Evolutionary conservation across 1,140 invertebrate species (phyloP), one percentile per base, ranked within the genome.

Genomic region (Bombus difficillimus): DNA sequence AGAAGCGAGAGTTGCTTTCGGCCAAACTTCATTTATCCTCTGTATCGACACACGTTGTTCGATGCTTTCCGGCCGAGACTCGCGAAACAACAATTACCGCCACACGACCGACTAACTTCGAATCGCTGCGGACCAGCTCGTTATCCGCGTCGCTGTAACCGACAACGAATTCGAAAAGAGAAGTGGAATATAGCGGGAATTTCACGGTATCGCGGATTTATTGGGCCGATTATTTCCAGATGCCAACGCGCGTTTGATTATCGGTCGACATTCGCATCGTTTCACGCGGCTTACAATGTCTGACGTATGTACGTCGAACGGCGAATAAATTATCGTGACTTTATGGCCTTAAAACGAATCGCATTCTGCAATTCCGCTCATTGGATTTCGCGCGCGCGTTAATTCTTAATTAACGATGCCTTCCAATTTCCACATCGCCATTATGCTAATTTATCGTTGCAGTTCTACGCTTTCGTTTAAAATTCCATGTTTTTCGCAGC

Each of bases 181-280:
- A 18, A 0, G 25, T 1, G 13, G 10, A 47, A 37, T 12, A 28
- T 39, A 39, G 59, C 8, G 5, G 47, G 69, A 62, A 74, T 47
- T 41, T 72, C 71, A 64, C 18, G 57, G 47, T 15, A 41, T 75
- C 25, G 47, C 25, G 32, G 47, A 82, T 82, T 82, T 82, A 82
- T 82, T 37, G 39, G 72, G 32, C 13, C 71, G 71, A 75, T 82
- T 82, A 82, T 82, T 82, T 66, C 25, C 53, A 64, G 37, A 39
- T 41, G 12, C 75, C 5, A 73, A 34, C 25, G 25, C n/a, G 37
- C 39, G 81, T 75, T 64, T 47, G 71, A 64, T 82, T 64, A 75
- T 41, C 39, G 71, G n/a, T 13, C 57, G 53, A 64, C 57, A 22
- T 64, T 74, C 28, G 43, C 25, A 25, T 57, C 43, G 41, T 47